Conservation (phyloP, 2,113 vertebrate species). For the Paracanthobrama guichenoti region DNA sequence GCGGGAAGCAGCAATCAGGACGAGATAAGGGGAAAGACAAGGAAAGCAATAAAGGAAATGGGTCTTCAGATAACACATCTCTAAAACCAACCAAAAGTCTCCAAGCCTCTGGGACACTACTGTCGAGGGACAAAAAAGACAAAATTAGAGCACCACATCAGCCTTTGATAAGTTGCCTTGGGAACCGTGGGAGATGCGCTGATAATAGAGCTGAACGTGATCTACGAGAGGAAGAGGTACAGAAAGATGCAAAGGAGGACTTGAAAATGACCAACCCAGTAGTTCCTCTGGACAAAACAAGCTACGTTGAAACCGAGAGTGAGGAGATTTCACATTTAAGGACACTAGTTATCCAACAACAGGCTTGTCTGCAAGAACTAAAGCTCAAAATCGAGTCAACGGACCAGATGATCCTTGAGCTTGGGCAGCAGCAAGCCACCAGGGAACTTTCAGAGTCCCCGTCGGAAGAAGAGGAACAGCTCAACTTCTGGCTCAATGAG, state of each 20-base stretch:
- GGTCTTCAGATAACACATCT: constrained; percentile 51
- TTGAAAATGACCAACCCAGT: constrained; percentile 4
- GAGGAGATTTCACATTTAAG: constrained; percentile 62
- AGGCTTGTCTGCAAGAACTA: constrained; percentile 65
- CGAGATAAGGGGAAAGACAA: constrained; percentile 63
- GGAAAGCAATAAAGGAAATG: constrained; percentile 60
- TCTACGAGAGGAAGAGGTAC: constrained; percentile 19
- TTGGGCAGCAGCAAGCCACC: constrained; percentile 61
- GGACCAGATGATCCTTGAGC: constrained; percentile 65
- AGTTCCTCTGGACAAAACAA: not conserved
- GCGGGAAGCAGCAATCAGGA: constrained; percentile 66
- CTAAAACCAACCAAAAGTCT: constrained; percentile 45
- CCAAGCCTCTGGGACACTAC: constrained; percentile 26
- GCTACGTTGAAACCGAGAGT: not conserved
- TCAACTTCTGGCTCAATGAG: constrained; percentile 76
- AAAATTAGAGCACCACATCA: constrained; percentile 60
- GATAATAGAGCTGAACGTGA: not conserved
- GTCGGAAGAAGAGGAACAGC: constrained; percentile 68
- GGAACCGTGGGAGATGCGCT: constrained; percentile 50
- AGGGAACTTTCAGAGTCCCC: constrained; percentile 35
- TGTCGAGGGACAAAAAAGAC: constrained; percentile 54
- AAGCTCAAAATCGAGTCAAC: constrained; percentile 55
- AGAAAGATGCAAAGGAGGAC: constrained; percentile 52
- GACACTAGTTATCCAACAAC: constrained; percentile 64
- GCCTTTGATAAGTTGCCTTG: constrained; percentile 68